Conservation (phyloP, 2,888 invertebrate genomes). For the Ceramica pisi region DNA sequence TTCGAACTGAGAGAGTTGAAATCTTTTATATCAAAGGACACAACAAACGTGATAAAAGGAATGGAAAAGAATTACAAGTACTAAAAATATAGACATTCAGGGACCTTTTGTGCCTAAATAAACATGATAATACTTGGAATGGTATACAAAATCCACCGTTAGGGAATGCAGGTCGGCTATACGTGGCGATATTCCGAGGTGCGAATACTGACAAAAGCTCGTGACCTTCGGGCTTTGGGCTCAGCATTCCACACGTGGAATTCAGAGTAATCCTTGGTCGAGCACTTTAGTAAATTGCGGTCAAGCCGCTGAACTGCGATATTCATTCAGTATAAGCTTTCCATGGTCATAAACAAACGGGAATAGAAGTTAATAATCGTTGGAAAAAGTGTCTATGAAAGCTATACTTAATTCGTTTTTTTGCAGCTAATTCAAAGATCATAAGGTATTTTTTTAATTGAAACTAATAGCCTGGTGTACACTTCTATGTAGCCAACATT, state of each 20-base stretch:
- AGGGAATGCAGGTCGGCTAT: constrained; percentile 49
- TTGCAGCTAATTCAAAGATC: neutral
- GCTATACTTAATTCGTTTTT: neutral
- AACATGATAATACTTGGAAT: constrained; percentile 42
- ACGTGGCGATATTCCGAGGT: constrained; percentile 50
- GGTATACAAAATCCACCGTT: constrained; percentile 26
- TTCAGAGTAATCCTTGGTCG: constrained; percentile 54
- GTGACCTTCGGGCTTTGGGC: constrained; percentile 52
- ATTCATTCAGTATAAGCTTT: constrained; percentile 36
- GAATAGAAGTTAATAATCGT: neutral
- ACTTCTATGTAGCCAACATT: too few relatives aligned
- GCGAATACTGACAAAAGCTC: constrained; percentile 57
- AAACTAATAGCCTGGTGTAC: too few relatives aligned
- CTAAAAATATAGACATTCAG: constrained; percentile 19
- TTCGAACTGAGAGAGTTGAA: neutral
- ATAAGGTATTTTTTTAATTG: neutral
- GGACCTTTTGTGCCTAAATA: constrained; percentile 33
- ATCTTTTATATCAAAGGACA: constrained; percentile 12
- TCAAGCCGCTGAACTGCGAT: constrained; percentile 40
- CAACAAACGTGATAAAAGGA: neutral
- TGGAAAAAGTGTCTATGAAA: neutral
- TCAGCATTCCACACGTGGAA: constrained; percentile 62
- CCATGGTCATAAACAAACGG: neutral
- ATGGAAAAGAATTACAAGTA: neutral
- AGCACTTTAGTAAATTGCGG: constrained; percentile 60